phyloP scores from a whole-genome alignment of 2,888 invertebrate species.

The Drosophila kokeensis region DNA sequence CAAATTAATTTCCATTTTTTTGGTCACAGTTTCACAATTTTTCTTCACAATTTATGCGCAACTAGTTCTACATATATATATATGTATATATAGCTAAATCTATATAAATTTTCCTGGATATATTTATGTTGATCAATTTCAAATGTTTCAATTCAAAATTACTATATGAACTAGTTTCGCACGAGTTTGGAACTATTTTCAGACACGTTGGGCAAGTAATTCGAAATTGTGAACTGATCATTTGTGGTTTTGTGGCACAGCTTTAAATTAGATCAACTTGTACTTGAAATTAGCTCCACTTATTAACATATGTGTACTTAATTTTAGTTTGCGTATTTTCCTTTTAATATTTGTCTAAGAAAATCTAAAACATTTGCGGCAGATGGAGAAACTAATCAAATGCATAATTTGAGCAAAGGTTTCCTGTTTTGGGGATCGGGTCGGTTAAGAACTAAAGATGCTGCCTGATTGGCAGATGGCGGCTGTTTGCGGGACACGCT shows the following conservation, averaged over 20 bases:
- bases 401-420: not conserved
- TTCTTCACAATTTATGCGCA: not conserved
- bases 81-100: too few species aligned
- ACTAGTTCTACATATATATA: not conserved
- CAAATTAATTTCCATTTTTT: not conserved
- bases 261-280: not conserved
- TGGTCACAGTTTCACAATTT: not conserved
- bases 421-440: not conserved
- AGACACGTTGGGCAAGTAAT: not conserved
- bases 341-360: not conserved
- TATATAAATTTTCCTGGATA: not conserved
- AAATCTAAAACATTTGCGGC: not conserved
- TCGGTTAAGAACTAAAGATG: slow-evolving; percentile 6
- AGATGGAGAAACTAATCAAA: not conserved
- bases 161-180: slow-evolving; percentile 2
- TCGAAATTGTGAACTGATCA: not conserved
- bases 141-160: not conserved
- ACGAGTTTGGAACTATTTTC: not conserved
- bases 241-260: not conserved
- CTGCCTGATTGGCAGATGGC: not conserved
- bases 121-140: not conserved
- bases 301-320: not conserved
- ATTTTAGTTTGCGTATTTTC: not conserved
- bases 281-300: slow-evolving; percentile 2
- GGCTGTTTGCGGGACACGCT: not conserved